Percentiles rank a stretch among this genome's conserved stretches.
These are phyloP conservation scores for Dicrostonyx torquatus DNA, from an alignment of 2,797 vertebrate genomes.

Conservation along the genomic window DNA sequence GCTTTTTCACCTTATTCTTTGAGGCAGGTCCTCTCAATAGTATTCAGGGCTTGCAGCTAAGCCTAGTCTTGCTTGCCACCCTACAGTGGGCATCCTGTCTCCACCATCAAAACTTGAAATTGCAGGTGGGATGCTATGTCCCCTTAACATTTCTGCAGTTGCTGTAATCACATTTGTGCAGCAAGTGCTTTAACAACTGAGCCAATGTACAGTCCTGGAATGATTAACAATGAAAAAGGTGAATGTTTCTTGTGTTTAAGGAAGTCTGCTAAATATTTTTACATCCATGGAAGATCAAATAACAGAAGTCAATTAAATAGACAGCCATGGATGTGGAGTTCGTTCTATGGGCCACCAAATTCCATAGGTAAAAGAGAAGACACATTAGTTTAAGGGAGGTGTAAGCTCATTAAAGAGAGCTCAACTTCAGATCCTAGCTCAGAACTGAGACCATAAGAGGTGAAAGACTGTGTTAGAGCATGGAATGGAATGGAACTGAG, in stretches of 20 bases:
- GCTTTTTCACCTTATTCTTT: background rate
- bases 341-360: background rate
- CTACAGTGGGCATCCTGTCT: background rate
- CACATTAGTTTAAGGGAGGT: background rate
- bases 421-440: background rate
- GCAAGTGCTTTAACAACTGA: background rate
- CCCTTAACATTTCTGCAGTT: background rate
- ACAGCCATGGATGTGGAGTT: background rate
- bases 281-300: background rate
- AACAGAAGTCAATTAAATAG: background rate
- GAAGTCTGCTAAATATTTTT: background rate
- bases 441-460: background rate
- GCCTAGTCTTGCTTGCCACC: background rate
- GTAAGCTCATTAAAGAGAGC: background rate
- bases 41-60: background rate
- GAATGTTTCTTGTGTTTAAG: background rate
- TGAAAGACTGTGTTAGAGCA: background rate
- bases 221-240: constrained; percentile 9
- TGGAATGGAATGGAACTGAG: background rate
- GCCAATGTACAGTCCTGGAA: rapidly evolving
- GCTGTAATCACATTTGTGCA: background rate
- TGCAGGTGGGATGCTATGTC: background rate
- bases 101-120: background rate
- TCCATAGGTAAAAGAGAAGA: background rate
- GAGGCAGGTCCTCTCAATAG: background rate